These are phyloP conservation scores for Hipparchia sbordonii DNA, from an alignment of 2,888 invertebrate genomes.

Conservation along the genomic window DNA sequence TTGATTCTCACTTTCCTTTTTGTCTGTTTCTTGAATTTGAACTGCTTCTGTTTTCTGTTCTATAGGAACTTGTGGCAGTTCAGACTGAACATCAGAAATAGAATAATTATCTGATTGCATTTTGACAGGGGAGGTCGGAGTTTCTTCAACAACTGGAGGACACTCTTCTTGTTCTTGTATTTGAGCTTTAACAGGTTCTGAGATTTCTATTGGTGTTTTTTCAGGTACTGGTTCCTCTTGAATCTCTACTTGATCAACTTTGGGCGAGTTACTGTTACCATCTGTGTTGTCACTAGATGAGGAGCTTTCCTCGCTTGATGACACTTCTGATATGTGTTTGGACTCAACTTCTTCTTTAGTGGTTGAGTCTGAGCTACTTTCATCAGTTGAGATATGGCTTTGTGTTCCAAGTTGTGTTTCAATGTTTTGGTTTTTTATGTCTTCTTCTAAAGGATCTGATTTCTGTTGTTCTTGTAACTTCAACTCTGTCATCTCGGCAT, in stretches of 20 bases:
- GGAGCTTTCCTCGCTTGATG: slow-evolving; percentile 75
- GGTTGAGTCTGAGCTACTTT: slow-evolving; percentile 67
- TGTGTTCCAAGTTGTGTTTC: slow-evolving; percentile 38
- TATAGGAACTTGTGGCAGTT: slow-evolving; percentile 52
- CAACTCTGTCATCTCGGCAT: slow-evolving; percentile 73
- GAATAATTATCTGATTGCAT: slow-evolving; percentile 69
- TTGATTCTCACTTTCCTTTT: slow-evolving; percentile 38
- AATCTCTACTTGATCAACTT: slow-evolving; percentile 49
- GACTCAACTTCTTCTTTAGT: slow-evolving; percentile 64
- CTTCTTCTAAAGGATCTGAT: slow-evolving; percentile 44
- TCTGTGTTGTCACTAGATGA: slow-evolving; percentile 77
- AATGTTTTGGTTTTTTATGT: slow-evolving; percentile 47
- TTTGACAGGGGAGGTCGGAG: slow-evolving; percentile 43
- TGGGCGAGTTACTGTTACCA: slow-evolving; percentile 75
- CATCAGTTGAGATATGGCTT: slow-evolving; percentile 48
- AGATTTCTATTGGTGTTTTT: slow-evolving; percentile 41
- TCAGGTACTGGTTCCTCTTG: slow-evolving; percentile 41
- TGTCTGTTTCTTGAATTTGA: slow-evolving; percentile 33
- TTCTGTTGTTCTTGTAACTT: slow-evolving; percentile 60
- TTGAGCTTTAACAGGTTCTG: slow-evolving; percentile 34
- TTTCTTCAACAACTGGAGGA: slow-evolving; percentile 42
- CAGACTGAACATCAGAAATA: slow-evolving; percentile 73
- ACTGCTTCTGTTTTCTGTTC: slow-evolving; percentile 40
- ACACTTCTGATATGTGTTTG: slow-evolving; percentile 66
- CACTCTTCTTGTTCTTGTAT: slow-evolving; percentile 44